Evolutionary conservation across 2,113 vertebrate species (phyloP), one percentile per base, ranked within the genome.

Genomic region (Raja brachyura): DNA sequence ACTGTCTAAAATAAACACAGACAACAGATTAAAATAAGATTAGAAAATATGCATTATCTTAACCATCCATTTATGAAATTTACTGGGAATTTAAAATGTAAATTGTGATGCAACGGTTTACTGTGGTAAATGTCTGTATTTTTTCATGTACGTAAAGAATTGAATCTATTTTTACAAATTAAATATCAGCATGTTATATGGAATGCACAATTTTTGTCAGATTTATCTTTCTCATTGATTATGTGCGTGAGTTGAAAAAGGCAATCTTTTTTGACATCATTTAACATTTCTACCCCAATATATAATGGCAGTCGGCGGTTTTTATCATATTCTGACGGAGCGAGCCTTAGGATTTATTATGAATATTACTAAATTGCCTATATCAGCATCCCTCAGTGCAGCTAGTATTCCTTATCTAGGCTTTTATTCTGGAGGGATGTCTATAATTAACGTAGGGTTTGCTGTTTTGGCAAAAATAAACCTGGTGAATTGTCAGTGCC

Each of bases 161-260:
- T 70, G 9, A 31, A 92, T 92, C 90, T 92, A 92, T 92, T 92
- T 92, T 92, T 92, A 92, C 18, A 74, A 92, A 73, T 25, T 68
- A 73, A 74, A 66, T 11, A 48, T 79, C 77, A 79, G 31, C 77
- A 90, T 90, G 61, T 31, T 90, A 33, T 74, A 48, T 70, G 48
- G 33, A 73, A 92, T 70, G 22, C n/a, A 70, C 18, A 68, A 48
- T 54, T 48, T 54, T 66, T 92, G 22, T 70, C 68, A 48, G 66
- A 33, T 22, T 73, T 68, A 31, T 10, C 31, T 39, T 73, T 73
- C 20, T 14, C 11, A 73, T 73, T 92, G 66, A 92, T 5, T 90
- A 5, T 86, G 4, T 86, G 6, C 73, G 39, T 73, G 14, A 3
- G 61, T 73, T 25, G 33, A n/a, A 92, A 90, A 90, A 73, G 73